Base-by-base conservation (phyloP, 2,888 invertebrate genomes). In the Drosophila diplacantha region DNA sequence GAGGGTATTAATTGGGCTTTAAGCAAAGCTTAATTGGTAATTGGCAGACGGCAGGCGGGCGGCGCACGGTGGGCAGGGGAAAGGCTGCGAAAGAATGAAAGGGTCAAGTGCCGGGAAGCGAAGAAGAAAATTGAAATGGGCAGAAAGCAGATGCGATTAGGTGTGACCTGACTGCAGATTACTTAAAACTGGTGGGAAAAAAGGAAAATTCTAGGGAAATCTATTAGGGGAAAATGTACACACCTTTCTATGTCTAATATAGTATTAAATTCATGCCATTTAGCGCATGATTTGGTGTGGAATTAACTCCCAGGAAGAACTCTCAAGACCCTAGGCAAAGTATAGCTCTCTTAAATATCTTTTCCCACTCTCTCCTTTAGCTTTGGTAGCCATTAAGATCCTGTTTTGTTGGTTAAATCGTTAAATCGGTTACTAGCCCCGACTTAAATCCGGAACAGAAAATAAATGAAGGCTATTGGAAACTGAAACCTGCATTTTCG, bases 1-100 rank as follows among this genome's bases (percentile, higher is more conserved):
- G 49, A 38, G 62, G 62, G 49, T 53, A 80, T 81, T 82, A 82
- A 78, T 78, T 76, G 82, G 73, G 77, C 80, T 71, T 81, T 81
- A 82, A 82, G 74, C 75, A 74, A 73, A 69, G 71, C 82, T 81
- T 78, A 78, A 78, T 78, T 78, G 78, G 59, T 82, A 82, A 81
- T 78, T 79, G 68, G 60, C 61, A 56, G 72, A 63, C 7, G 44
- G 24, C 8, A 8, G 22, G 14, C 2, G 39, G 22, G 14, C 2
- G 39, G 39, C 51, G 47, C 56, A 20, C 3, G 37, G 32, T 3
- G 14, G 38, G 2, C 11, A 43, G n/a, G 29, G 39, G 35, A 55
- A 49, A 26, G 39, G 38, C 39, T 34, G 38, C 26, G 22, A 46
- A 63, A 35, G 35, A 47, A 24, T 26, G 41, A 55, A 64, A 56